Conservation (phyloP, 2,113 vertebrate genomes). For the Columba livia region DNA sequence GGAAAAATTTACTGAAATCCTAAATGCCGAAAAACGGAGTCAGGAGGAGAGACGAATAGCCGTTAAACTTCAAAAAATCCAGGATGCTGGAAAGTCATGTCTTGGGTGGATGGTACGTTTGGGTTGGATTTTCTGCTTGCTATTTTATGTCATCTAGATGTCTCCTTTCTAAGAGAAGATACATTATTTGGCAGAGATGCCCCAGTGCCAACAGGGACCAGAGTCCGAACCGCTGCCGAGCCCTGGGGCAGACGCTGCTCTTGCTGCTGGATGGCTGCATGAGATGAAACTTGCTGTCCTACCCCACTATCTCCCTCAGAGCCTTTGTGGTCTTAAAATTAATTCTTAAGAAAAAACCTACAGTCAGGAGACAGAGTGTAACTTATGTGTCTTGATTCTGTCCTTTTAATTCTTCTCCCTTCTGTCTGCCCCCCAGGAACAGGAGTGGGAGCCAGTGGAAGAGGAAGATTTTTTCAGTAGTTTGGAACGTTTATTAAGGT, state of each 20-base stretch:
- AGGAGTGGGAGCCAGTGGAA: not conserved
- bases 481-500: not conserved
- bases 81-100: accelerated
- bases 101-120: not conserved
- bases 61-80: not conserved
- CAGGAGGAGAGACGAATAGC: accelerated
- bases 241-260: too few species aligned
- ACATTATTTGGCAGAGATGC: not conserved
- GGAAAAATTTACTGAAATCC: not conserved
- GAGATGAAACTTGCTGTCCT: not conserved
- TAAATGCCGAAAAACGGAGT: accelerated
- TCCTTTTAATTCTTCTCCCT: not conserved
- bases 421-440: not conserved
- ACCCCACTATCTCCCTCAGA: not conserved
- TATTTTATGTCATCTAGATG: not conserved
- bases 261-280: not conserved
- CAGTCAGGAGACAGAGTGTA: not conserved
- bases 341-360: not conserved
- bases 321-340: not conserved
- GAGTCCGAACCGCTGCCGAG: not conserved
- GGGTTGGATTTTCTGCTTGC: not conserved
- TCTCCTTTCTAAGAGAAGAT: not conserved
- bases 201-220: accelerated
- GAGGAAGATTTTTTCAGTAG: not conserved
- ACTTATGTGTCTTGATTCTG: not conserved